phyloP scores from a whole-genome alignment of 2,888 invertebrate genomes.

The Galeruca laticollis region DNA sequence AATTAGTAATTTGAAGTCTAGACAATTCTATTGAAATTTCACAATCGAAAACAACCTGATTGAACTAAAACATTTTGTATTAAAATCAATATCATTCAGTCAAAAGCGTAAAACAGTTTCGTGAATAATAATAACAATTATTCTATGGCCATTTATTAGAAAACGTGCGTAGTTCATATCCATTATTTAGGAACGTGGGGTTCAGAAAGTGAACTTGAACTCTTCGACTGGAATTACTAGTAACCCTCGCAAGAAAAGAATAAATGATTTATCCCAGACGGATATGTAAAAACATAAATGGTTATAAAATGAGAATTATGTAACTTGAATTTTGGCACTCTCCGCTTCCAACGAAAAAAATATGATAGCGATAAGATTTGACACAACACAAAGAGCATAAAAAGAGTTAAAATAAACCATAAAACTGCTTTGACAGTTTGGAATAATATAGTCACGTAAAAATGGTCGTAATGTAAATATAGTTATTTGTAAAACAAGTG shows the following conservation, averaged over 20 bases:
- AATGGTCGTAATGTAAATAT: too few species aligned
- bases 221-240: not conserved
- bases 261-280: not conserved
- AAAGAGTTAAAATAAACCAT: constrained; percentile 33
- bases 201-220: not conserved
- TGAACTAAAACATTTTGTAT: too few species aligned
- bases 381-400: constrained; percentile 29
- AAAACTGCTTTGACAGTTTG: constrained; percentile 33
- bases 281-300: not conserved
- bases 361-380: constrained; percentile 25
- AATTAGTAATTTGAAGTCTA: too few species aligned
- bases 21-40: too few species aligned
- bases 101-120: too few species aligned
- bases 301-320: not conserved
- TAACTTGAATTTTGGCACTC: not conserved
- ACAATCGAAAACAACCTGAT: too few species aligned
- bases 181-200: too few species aligned
- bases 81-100: too few species aligned
- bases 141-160: too few species aligned
- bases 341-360: not conserved
- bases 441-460: not conserved
- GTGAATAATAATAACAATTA: too few species aligned
- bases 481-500: too few species aligned
- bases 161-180: too few species aligned
- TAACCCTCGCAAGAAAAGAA: not conserved